Evolutionary conservation across 2,888 invertebrate genomes (phyloP).

Genomic region (Trisateles emortualis): DNA sequence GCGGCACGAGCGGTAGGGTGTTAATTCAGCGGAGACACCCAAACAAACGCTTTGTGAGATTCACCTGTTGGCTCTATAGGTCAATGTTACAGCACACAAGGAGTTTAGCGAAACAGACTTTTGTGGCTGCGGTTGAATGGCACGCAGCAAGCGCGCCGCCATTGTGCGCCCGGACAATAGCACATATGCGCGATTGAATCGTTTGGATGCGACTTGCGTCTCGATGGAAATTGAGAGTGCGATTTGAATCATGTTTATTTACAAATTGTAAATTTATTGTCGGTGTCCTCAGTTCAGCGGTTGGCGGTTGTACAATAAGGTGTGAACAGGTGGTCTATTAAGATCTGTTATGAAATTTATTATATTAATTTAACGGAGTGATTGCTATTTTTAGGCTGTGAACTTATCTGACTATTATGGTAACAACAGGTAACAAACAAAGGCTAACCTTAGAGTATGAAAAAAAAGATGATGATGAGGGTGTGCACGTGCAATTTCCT

Average conservation of each 20-base stretch:
- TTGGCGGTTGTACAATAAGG: conserved; percentile 6
- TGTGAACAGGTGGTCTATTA: conserved; percentile 14
- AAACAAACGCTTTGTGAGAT: conserved; percentile 80
- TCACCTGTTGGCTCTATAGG: conserved; percentile 85
- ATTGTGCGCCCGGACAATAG: conserved; percentile 79
- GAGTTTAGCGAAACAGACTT: conserved; percentile 84
- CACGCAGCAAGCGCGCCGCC: conserved; percentile 63
- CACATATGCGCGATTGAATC: conserved; percentile 79
- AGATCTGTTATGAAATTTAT: conserved; percentile 10
- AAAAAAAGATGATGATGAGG: no score
- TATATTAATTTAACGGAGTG: neutral
- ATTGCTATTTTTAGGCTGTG: neutral
- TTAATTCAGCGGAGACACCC: conserved; percentile 78
- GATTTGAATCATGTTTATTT: conserved; percentile 51
- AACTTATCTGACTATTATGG: neutral
- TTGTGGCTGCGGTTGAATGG: conserved; percentile 75
- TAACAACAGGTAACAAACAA: no score
- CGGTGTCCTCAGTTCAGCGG: conserved; percentile 18
- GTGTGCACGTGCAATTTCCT: neutral
- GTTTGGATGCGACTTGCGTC: conserved; percentile 71
- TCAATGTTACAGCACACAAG: conserved; percentile 83
- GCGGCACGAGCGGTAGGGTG: conserved; percentile 51
- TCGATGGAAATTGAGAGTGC: conserved; percentile 78
- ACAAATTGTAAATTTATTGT: conserved; percentile 43
- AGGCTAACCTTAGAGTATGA: no score